Percentiles rank a stretch among this genome's conserved stretches.
phyloP scores from a whole-genome alignment of 2,888 invertebrate genomes.

The Drosophila subsilvestris region DNA sequence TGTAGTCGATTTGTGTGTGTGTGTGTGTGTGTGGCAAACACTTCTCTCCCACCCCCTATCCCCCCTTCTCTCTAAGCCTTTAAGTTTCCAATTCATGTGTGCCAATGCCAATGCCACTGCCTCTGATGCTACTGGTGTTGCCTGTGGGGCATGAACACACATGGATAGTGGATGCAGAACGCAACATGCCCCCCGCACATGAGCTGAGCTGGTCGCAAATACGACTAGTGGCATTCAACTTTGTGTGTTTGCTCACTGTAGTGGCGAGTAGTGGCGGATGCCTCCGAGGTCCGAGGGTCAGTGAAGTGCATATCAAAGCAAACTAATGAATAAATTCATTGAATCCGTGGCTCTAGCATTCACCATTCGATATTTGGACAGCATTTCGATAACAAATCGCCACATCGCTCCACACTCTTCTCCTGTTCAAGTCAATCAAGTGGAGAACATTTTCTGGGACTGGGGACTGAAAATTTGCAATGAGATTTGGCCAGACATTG shows the following conservation, averaged over 20 bases:
- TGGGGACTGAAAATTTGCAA: conserved; percentile 6
- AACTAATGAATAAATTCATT: conserved; percentile 79
- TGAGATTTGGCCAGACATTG: conserved; percentile 34
- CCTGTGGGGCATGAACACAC: conserved; percentile 19
- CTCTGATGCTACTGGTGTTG: neutral
- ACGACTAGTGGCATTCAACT: conserved; percentile 69
- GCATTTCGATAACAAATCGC: conserved; percentile 54
- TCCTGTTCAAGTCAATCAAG: conserved; percentile 40
- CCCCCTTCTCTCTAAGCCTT: conserved; percentile 53
- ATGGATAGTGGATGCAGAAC: conserved; percentile 21
- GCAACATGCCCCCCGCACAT: conserved; percentile 21
- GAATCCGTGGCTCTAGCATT: conserved; percentile 53
- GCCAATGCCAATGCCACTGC: conserved; percentile 29
- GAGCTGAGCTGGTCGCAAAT: conserved; percentile 55
- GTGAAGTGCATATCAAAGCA: conserved; percentile 69
- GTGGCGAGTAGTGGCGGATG: conserved; percentile 40
- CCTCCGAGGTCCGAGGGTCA: conserved; percentile 19
- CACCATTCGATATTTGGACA: conserved; percentile 57
- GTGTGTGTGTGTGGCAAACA: conserved; percentile 40
- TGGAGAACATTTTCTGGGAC: neutral
- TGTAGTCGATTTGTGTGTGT: conserved; percentile 26
- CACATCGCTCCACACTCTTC: conserved; percentile 13
- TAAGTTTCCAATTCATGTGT: conserved; percentile 63
- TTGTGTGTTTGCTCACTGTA: conserved; percentile 69
- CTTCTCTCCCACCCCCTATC: conserved; percentile 11